Conservation (phyloP, 2,797 vertebrate species). For the Champsocephalus esox region DNA sequence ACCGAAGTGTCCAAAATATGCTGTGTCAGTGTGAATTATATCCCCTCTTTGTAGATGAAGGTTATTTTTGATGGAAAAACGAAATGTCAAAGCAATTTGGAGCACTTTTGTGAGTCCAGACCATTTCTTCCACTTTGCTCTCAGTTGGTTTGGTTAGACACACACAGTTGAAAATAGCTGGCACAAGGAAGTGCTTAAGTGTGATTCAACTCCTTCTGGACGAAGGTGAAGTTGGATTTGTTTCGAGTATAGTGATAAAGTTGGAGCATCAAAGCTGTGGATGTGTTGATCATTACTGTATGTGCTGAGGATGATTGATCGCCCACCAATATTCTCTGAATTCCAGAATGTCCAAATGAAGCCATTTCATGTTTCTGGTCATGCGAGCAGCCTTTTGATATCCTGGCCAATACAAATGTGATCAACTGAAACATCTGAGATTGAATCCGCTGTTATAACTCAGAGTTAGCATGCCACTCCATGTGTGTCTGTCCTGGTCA, state of each 20-base stretch:
- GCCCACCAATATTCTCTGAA: constrained; percentile 29
- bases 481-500: constrained; percentile 46
- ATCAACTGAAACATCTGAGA: constrained; percentile 5
- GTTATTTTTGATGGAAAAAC: constrained; percentile 20
- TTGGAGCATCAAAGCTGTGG: constrained; percentile 24
- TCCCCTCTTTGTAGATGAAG: constrained; percentile 26
- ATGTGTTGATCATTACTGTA: constrained; percentile 17
- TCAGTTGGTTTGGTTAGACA: constrained; percentile 58
- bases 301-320: constrained; percentile 31
- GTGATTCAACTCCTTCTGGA: constrained; percentile 44
- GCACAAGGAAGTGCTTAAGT: constrained; percentile 44
- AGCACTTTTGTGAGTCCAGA: constrained; percentile 37
- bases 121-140: constrained; percentile 47
- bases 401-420: not conserved
- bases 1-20: constrained; percentile 19
- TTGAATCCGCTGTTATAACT: constrained; percentile 29
- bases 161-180: constrained; percentile 58
- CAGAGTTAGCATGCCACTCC: constrained; percentile 38
- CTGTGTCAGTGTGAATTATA: constrained; percentile 26
- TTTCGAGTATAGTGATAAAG: constrained; percentile 9
- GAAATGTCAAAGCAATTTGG: constrained; percentile 36
- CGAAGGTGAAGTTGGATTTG: constrained; percentile 26
- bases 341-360: constrained; percentile 20
- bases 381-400: constrained; percentile 19
- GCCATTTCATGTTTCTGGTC: constrained; percentile 31